Evolutionary conservation across 2,113 vertebrate genomes (phyloP).

Genomic region (Gallinago media): DNA sequence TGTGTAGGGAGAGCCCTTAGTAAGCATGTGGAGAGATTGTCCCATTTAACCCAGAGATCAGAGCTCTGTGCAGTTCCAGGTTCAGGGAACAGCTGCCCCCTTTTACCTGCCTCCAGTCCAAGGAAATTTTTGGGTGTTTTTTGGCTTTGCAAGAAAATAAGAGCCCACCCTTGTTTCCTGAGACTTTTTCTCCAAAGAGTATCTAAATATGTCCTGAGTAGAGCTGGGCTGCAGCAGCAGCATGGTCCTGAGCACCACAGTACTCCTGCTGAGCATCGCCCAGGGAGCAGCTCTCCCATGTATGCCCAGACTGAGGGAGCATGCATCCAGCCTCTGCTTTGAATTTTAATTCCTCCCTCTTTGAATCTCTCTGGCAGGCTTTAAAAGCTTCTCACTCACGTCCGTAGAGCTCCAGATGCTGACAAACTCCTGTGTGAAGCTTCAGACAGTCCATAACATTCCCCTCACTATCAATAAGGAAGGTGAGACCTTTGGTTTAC

Average conservation of each 20-base stretch:
- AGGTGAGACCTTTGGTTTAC: slow-evolving; percentile 73
- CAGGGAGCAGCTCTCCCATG: not conserved
- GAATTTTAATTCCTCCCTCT: not conserved
- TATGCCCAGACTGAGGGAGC: not conserved
- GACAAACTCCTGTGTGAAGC: slow-evolving; percentile 96
- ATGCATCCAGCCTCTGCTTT: not conserved
- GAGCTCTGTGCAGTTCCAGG: not conserved
- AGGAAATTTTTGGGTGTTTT: not conserved
- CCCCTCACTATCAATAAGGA: slow-evolving; percentile 94
- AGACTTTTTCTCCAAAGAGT: not conserved
- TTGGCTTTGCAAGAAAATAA: not conserved
- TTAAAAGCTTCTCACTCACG: slow-evolving; percentile 91
- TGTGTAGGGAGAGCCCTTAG: not conserved
- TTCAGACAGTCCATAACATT: slow-evolving; percentile 94
- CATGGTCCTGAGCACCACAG: not conserved
- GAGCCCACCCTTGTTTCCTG: not conserved
- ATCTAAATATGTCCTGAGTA: not conserved
- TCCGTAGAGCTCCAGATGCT: slow-evolving; percentile 97
- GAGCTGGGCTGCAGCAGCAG: not conserved
- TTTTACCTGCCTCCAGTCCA: not conserved
- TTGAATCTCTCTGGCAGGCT: slow-evolving; percentile 76
- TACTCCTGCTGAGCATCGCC: not conserved
- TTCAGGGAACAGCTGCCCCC: not conserved
- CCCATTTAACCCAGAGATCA: fast-evolving
- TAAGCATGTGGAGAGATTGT: not conserved